Evolutionary conservation across 2,888 invertebrate species (phyloP).

Genomic region (Escarpia spicata): DNA sequence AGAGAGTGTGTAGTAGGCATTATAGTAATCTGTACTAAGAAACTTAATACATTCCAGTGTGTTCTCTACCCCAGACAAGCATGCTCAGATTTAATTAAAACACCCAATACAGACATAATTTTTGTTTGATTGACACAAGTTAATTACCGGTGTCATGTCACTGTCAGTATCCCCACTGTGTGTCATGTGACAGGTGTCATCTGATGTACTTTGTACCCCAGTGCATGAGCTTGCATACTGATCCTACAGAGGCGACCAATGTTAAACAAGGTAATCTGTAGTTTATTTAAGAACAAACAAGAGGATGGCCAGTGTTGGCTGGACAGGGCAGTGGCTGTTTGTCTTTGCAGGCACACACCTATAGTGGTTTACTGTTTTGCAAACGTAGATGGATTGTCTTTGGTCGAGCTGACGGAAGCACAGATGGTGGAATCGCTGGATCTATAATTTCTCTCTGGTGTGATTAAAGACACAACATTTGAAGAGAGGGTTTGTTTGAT

Average conservation of each 20-base stretch:
- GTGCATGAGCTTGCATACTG: not conserved
- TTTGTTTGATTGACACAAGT: not conserved
- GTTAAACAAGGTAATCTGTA: not conserved
- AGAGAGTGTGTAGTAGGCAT: not conserved
- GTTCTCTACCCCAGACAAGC: not conserved
- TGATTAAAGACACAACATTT: not conserved
- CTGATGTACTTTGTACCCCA: not conserved
- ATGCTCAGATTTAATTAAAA: not conserved
- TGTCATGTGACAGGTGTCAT: not conserved
- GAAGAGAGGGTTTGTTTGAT: not conserved
- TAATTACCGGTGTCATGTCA: not conserved
- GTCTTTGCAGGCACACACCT: not conserved
- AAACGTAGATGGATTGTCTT: not conserved
- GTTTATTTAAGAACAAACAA: slow-evolving; percentile 3
- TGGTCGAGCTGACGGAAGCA: not conserved
- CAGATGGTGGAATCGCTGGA: not conserved
- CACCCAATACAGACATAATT: not conserved
- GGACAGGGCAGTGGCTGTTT: not conserved
- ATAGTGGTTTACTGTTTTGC: not conserved
- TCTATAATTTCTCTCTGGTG: not conserved
- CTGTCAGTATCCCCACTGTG: not conserved
- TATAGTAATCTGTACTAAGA: not conserved
- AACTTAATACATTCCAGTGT: not conserved
- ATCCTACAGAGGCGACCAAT: not conserved
- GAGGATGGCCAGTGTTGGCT: not conserved